Evolutionary conservation across 2,113 vertebrate species (phyloP).

Genomic region (Mirounga angustirostris): DNA sequence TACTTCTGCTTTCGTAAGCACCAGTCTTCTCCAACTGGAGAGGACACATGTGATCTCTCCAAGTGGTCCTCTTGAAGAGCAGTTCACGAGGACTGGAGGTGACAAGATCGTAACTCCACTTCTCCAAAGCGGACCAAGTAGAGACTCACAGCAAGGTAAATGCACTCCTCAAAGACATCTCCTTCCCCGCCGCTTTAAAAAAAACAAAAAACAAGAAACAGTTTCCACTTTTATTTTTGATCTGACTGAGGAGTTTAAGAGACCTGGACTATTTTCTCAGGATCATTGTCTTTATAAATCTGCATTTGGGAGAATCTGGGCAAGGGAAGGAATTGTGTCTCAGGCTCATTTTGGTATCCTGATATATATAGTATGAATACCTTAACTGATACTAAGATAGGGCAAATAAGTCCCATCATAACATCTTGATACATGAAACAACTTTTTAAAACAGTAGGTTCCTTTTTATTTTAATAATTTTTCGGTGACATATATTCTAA

Average conservation of each 20-base stretch:
- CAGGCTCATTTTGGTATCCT: not conserved
- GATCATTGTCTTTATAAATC: conserved; percentile 23
- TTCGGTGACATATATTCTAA: conserved; percentile 5
- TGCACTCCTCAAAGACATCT: not conserved
- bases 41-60: not conserved
- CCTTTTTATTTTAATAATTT: conserved; percentile 16
- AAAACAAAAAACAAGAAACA: not conserved
- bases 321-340: not conserved
- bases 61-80: not conserved
- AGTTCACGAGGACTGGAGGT: not conserved
- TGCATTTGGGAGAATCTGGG: not conserved
- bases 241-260: not conserved
- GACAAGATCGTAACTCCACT: not conserved
- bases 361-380: not conserved
- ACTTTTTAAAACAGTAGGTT: not conserved
- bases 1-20: not conserved
- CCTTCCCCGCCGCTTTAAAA: not conserved
- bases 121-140: not conserved
- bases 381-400: not conserved
- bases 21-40: not conserved
- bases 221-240: not conserved
- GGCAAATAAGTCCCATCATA: not conserved
- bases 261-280: not conserved
- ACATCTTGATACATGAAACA: not conserved
- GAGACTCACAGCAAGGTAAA: not conserved